Base-by-base conservation (phyloP, 2,888 invertebrate species). In the Ecdyonurus torrentis region DNA sequence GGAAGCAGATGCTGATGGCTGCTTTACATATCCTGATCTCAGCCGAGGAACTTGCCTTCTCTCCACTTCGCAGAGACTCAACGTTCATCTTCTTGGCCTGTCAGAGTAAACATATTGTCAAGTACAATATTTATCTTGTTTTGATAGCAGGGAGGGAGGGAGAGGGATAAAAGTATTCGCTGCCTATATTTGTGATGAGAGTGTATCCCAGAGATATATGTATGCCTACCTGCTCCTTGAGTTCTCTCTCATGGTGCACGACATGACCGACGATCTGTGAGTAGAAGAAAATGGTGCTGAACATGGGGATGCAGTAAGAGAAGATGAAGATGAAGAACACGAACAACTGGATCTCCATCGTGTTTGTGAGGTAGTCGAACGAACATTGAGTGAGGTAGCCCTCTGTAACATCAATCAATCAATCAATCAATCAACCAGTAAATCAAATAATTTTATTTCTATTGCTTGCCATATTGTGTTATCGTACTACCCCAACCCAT, bases 21-120 rank as follows among this genome's bases (percentile, higher is more conserved):
- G 92, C 90, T 71, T 91, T 91, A 0, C 91, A 91, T 70, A 91
- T 91, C 68, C 89, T 79, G 68, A 91, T 83, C 73, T 91, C 91
- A 0, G 89, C 87, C 0, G 89, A 87, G 58, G n/a, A n/a, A 52
- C 81, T 81, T n/a, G 84, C 81, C 62, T 81, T 79, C 72, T 86
- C 83, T 74, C 89, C 83, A 66, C 82, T 81, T 61, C 90, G 79
- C 37, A 91, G 75, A 1, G 91, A 90, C 70, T 91, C 90, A 0
- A 91, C 89, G 71, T 91, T 91, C 91, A 91, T 92, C 18, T 50
- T 50, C 50, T 50, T 50, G 50, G 50, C 50, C 50, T 50, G n/a
- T 50, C n/a, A n/a, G n/a, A n/a, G n/a, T n/a, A n/a, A n/a, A n/a
- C n/a, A n/a, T n/a, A n/a, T n/a, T n/a, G n/a, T n/a, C n/a, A n/a